These are phyloP conservation scores for Limanda limanda DNA, from an alignment of 2,113 vertebrate genomes.

Conservation along the genomic window DNA sequence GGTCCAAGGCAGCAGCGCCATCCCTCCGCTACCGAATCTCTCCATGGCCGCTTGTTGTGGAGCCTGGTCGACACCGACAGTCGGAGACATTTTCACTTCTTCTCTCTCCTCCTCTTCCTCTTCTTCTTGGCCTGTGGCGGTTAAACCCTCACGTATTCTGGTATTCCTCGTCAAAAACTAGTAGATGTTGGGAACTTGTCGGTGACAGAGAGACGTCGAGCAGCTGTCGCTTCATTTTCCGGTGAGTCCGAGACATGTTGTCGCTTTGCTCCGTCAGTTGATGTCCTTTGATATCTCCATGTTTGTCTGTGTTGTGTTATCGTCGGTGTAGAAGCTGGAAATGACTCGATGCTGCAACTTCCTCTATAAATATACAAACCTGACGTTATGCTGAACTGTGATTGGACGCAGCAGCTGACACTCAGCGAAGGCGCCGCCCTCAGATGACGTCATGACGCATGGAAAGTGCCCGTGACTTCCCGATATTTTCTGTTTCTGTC, in stretches of 20 bases:
- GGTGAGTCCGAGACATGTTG: constrained; percentile 46
- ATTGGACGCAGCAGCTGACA: constrained; percentile 27
- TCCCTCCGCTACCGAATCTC: constrained; percentile 72
- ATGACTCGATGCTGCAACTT: constrained; percentile 14
- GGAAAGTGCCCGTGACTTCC: constrained; percentile 40
- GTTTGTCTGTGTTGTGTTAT: constrained; percentile 22
- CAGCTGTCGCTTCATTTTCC: constrained; percentile 72
- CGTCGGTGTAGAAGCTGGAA: constrained; percentile 7
- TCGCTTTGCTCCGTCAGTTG: constrained; percentile 42
- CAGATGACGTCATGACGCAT: constrained; percentile 26
- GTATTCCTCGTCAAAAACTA: constrained; percentile 71
- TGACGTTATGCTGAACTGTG: constrained; percentile 34
- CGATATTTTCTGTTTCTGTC: too few species aligned
- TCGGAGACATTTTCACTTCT: constrained; percentile 65
- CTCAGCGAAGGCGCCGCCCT: neutral
- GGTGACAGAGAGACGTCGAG: constrained; percentile 36
- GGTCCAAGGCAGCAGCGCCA: constrained; percentile 82
- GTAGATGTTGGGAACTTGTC: constrained; percentile 53
- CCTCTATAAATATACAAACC: neutral
- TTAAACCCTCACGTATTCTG: constrained; percentile 78
- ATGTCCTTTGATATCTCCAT: constrained; percentile 56
- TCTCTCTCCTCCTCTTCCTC: neutral
- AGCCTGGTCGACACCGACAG: constrained; percentile 35
- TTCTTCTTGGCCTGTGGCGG: neutral
- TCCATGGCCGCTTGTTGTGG: constrained; percentile 69